Evolutionary conservation across 2,888 invertebrate genomes (phyloP), one percentile per base, ranked within the genome.

Genomic region (Hedychridium roseum): DNA sequence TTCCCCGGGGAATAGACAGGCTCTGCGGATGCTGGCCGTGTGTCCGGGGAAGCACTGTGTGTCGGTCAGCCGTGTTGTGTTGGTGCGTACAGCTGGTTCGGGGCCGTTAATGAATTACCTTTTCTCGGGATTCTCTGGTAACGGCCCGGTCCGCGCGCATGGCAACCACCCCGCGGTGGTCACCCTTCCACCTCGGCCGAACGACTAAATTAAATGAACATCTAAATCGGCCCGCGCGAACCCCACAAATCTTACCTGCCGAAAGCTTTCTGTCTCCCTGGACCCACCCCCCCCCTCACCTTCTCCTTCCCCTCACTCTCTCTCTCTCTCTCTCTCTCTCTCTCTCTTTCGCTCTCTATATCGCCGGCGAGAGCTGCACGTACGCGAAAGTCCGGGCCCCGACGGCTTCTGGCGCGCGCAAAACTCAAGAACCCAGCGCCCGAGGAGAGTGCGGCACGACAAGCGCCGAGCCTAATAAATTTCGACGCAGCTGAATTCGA

Each of bases 121-220:
- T 40, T 40, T 42, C 36, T 30, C 15, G 39, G 39, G 34, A 47
- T 34, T 43, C 43, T 26, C 35, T 47, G 35, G 38, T 34, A 41
- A 16, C 27, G 14, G 23, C 17, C 16, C n/a, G n/a, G n/a, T n/a
- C n/a, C n/a, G n/a, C n/a, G n/a, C n/a, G n/a, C n/a, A n/a, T n/a
- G n/a, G n/a, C n/a, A n/a, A n/a, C 28, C 34, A 40, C 31, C 32
- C 49, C 31, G 36, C 41, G 44, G 50, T 42, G 44, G 44, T 30
- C 34, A 36, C n/a, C n/a, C n/a, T n/a, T n/a, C n/a, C n/a, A 3
- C 21, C n/a, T n/a, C 9, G 46, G 42, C 32, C 47, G 39, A 32
- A 49, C 64, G 65, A 66, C 68, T 68, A 69, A 73, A 73, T 73
- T 71, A 72, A 66, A 66, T 51, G 68, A 67, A 71, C 72, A 73